Evolutionary conservation across 2,888 invertebrate species (phyloP), one percentile per base, ranked within the genome.

Genomic region (Fabriciana adippe): DNA sequence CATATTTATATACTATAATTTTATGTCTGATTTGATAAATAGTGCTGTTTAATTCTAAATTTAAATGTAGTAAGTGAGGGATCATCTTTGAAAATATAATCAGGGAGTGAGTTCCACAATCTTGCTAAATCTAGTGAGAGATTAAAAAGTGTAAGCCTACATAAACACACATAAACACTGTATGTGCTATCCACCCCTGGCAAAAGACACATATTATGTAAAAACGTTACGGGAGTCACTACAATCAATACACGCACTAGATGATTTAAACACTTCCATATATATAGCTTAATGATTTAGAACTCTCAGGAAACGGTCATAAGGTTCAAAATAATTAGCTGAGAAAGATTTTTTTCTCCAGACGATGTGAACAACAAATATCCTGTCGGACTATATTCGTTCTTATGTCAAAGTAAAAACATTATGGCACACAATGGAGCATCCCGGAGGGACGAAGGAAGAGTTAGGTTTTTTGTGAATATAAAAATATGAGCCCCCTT

Each of bases 401-500:
- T 81, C 86, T 81, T 89, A 85, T 79, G 74, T 72, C 80, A 73
- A 81, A 71, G 85, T 73, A 69, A 67, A 78, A 86, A 73, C 81
- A 77, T 75, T 64, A 73, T 66, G 65, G 68, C 71, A 68, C 68
- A 81, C 74, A 84, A 78, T 82, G 64, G 77, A 67, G 72, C 73
- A 55, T 71, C 73, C 74, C 71, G 76, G 80, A 85, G 85, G 88
- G 88, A 79, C 80, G 75, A 80, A 75, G 84, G 88, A 90, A 91
- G 90, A 90, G 91, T 91, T 90, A 85, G 85, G 88, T 89, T 73
- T 89, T 76, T 91, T 89, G 87, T 90, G 91, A 91, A 91, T 91
- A 90, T 90, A 85, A 92, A 92, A 92, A 92, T 90, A 90, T 88
- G 91, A 90, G 90, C 90, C 92, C 92, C 88, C 89, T 91, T 90